Evolutionary conservation across 2,113 vertebrate species (phyloP), one percentile per base, ranked within the genome.

Genomic region (Myotis brandtii): DNA sequence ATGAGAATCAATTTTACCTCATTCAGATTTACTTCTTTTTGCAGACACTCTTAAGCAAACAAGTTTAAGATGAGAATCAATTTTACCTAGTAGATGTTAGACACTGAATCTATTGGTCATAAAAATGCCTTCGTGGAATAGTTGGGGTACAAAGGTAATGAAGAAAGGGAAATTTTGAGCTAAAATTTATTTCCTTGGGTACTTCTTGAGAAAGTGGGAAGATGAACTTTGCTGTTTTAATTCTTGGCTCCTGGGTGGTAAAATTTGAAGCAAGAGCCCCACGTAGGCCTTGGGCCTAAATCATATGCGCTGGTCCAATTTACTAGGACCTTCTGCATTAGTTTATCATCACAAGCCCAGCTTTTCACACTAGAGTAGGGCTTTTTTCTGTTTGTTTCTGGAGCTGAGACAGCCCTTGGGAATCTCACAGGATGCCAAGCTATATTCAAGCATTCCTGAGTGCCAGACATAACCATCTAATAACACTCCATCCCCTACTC

Each of bases 11-110:
- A 86, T 75, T 89, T 67, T 46, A 83, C 30, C 13, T 54, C n/a
- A n/a, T n/a, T n/a, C n/a, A n/a, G n/a, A n/a, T n/a, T n/a, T n/a
- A n/a, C 17, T 82, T 89, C 18, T 59, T 94, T 92, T 46, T 67
- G 52, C n/a, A 90, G 50, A 85, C 20, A 81, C 34, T 89, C 59
- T 21, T 69, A 62, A 92, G 52, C 52, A 83, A 93, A 40, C 4
- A 73, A 86, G 23, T 50, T 84, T 76, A 7, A 91, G 54, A 93
- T 77, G 6, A 92, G 56, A 93, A 59, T 54, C 54, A 73, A 86
- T 75, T 89, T 67, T 46, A 83, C 30, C 13, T 54, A 43, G 32
- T 21, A 91, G 66, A 92, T 92, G 32, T 43, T 67, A 89, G 54
- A 73, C 20, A 2, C 37, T n/a, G 37, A 30, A 54, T 6, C 23